Conservation (phyloP, 2,797 vertebrate species). For the Pantherophis vulpinus region DNA sequence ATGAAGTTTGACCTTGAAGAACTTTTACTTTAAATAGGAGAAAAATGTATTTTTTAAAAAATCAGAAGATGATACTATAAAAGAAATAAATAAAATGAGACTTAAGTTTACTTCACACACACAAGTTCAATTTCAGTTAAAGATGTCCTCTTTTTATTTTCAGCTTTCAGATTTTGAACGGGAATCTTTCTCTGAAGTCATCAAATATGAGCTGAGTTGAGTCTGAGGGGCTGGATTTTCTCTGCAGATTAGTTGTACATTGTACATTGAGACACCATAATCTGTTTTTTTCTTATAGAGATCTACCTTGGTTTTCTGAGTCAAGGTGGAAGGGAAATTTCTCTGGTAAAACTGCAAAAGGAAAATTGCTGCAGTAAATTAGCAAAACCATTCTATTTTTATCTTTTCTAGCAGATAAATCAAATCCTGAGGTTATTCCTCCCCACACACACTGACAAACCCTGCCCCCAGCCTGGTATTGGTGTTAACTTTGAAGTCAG, state of each 20-base stretch:
- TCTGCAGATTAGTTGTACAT: background rate
- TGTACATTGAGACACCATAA: background rate
- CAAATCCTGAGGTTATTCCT: background rate
- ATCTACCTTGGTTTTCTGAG: background rate
- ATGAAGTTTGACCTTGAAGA: background rate
- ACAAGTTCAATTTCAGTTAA: background rate
- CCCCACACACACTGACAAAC: background rate
- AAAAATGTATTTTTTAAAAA: background rate
- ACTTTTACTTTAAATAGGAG: background rate
- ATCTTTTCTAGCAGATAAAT: background rate
- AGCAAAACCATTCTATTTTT: background rate
- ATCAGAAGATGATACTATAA: background rate
- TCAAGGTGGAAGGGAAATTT: background rate
- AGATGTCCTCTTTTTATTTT: background rate
- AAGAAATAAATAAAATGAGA: background rate
- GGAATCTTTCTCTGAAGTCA: background rate
- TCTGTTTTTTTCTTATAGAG: background rate
- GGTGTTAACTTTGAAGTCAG: background rate
- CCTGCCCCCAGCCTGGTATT: background rate
- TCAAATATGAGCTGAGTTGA: background rate
- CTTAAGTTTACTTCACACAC: background rate
- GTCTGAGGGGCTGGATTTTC: background rate
- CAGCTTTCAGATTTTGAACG: background rate
- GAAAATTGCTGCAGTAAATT: background rate
- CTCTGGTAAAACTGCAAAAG: background rate